Conservation (phyloP, 1,140 invertebrate genomes). For the Scaptomyza montana region DNA sequence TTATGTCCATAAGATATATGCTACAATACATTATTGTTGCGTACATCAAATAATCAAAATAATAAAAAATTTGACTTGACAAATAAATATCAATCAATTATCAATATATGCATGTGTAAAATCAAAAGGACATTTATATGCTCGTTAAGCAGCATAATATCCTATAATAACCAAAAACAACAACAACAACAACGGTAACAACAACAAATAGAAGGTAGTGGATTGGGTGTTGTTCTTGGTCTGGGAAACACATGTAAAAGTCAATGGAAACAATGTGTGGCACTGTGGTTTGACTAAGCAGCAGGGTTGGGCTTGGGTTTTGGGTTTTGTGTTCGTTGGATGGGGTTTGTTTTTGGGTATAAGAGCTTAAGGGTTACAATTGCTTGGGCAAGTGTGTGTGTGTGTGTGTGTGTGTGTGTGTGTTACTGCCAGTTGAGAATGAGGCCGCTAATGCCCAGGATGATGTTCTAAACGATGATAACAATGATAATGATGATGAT, state of each 20-base stretch:
- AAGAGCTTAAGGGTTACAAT: slow-evolving; percentile 34
- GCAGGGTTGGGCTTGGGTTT: neutral
- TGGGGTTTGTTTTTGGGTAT: neutral
- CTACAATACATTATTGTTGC: no score
- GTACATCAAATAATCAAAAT: no score
- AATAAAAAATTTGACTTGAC: no score
- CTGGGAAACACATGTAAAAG: slow-evolving; percentile 61
- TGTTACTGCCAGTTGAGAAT: slow-evolving; percentile 22
- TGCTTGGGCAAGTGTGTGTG: slow-evolving; percentile 54
- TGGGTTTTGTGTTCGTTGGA: no score
- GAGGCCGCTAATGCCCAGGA: slow-evolving; percentile 26
- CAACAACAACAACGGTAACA: slow-evolving; percentile 23
- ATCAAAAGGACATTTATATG: neutral
- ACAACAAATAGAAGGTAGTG: neutral
- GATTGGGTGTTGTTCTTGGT: slow-evolving; percentile 5
- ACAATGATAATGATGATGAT: slow-evolving; percentile 32
- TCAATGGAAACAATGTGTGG: slow-evolving; percentile 75
- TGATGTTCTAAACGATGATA: slow-evolving; percentile 27
- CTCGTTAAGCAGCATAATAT: slow-evolving; percentile 9
- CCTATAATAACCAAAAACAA: slow-evolving; percentile 32
- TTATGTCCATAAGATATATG: no score
- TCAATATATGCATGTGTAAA: slow-evolving; percentile 13
- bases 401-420: slow-evolving; percentile 29
- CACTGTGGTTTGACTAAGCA: slow-evolving; percentile 57
- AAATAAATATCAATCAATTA: neutral